Evolutionary conservation across 2,113 vertebrate genomes (phyloP), one percentile per base, ranked within the genome.

Genomic region (Corythoichthys intestinalis): DNA sequence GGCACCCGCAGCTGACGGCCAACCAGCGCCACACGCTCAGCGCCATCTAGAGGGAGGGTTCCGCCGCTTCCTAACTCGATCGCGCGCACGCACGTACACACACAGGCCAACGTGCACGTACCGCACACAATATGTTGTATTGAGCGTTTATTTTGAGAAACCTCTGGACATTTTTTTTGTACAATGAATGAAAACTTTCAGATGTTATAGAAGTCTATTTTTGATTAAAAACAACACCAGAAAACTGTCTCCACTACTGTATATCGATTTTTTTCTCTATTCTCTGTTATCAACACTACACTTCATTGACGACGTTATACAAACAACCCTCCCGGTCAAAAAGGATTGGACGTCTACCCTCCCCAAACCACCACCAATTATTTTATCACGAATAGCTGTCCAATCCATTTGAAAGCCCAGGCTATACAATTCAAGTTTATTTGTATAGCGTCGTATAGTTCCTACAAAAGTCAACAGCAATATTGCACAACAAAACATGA

Each of bases 1-100:
- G 88, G 88, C 88, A 90, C 64, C 88, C 88, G 11, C 82, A 86
- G 86, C 17, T 90, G 3, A 88, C 77, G 14, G 58, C 72, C 37
- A 2, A 68, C 15, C 88, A 90, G 75, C 80, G 87, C 0, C 87
- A 88, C 71, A 82, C 74, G 0, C 81, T 90, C 14, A 87, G 83
- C 65, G 61, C 88, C 2, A 90, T 89, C 17, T 88, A 85, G 69
- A 62, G 3, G 20, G 0, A 14, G 2, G 0, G 11, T 28, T 34
- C 54, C 47, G 47, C 4, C 10, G 34, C 10, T 4, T 34, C 0
- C 20, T 63, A 75, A 86, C 81, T 62, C n/a, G 34, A 69, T 57
- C 47, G 13, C 50, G 0, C 13, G 6, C 14, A 17, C 47, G 13
- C 50, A 4, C 13, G 6, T 15, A 17, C 15, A 44, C 57, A 64